Base-by-base conservation (phyloP, 2,888 invertebrate species). In the Antheraea yamamai region DNA sequence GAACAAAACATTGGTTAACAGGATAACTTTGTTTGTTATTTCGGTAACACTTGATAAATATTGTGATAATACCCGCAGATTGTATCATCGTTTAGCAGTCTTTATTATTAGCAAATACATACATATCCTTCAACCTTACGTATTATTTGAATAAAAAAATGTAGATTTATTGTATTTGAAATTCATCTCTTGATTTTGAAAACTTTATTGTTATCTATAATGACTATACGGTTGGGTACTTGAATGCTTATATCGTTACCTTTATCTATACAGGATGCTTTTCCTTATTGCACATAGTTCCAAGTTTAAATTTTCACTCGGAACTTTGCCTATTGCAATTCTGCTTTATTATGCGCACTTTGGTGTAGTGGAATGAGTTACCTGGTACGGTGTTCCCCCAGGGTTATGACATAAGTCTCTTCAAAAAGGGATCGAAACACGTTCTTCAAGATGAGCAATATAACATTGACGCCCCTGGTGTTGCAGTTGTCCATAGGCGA, bases 31-130 rank as follows among this genome's bases (percentile, higher is more conserved):
- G 20, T 26, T 66, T 16, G 14, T 16, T 70, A 70, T 39, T 70
- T 39, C 39, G 70, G 39, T 70, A 70, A 70, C 70, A 70, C 12
- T 70, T 70, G 70, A 35, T 70, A 8, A 70, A 70, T 70, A n/a
- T 39, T 70, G 1, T 39, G 70, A 70, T 70, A 39, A 70, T 20
- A 39, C 20, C 35, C 20, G 20, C 39, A n/a, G 70, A 70, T 70
- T 39, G n/a, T 39, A 39, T 70, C 39, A n/a, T 3, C 39, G 10
- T 68, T 70, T 20, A 39, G 18, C 20, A 14, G 20, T 35, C 12
- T 61, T 23, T 61, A 23, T 61, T 39, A 39, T 70, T 35, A 20
- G 39, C 70, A 70, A 70, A 70, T 39, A n/a, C 35, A 39, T 20
- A 39, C 16, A 39, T 39, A 70, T 20, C 39, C 70, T 70, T 70